Evolutionary conservation across 2,888 invertebrate species (phyloP).

Genomic region (Sarcophaga rosellei): DNA sequence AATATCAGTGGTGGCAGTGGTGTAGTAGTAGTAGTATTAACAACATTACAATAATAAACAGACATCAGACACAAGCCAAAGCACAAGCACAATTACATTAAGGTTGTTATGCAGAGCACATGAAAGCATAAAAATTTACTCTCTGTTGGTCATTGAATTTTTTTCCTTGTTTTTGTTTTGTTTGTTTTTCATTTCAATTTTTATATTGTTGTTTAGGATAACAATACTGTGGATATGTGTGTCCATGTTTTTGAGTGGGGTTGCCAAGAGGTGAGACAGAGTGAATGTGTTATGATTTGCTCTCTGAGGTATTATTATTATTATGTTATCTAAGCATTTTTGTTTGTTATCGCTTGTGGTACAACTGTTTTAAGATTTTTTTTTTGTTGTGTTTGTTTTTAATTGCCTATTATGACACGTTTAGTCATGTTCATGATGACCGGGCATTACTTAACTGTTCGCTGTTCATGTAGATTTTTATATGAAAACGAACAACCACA

Average conservation of each 20-base stretch:
- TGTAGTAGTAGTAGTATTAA: constrained; percentile 19
- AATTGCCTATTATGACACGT: constrained; percentile 54
- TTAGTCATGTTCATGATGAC: constrained; percentile 39
- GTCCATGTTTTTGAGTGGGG: background rate
- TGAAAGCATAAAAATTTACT: background rate
- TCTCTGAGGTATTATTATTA: constrained; percentile 58
- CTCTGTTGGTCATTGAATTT: background rate
- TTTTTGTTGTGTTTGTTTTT: constrained; percentile 21
- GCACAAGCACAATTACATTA: background rate
- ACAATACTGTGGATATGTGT: background rate
- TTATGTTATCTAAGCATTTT: constrained; percentile 53
- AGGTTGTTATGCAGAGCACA: background rate
- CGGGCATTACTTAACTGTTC: background rate
- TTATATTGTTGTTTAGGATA: background rate
- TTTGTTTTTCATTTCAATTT: background rate
- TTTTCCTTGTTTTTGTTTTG: background rate
- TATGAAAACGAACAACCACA: constrained; percentile 15
- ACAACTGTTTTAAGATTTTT: constrained; percentile 46
- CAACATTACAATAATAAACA: background rate
- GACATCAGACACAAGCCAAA: background rate
- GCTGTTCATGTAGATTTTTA: background rate
- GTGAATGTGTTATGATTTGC: background rate
- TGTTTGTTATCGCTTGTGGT: constrained; percentile 33
- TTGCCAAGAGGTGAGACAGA: background rate
- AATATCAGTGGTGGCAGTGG: background rate